Base-by-base conservation (phyloP, 53 echinoderm and acorn worm genomes). In the Echinarachnius parma region DNA sequence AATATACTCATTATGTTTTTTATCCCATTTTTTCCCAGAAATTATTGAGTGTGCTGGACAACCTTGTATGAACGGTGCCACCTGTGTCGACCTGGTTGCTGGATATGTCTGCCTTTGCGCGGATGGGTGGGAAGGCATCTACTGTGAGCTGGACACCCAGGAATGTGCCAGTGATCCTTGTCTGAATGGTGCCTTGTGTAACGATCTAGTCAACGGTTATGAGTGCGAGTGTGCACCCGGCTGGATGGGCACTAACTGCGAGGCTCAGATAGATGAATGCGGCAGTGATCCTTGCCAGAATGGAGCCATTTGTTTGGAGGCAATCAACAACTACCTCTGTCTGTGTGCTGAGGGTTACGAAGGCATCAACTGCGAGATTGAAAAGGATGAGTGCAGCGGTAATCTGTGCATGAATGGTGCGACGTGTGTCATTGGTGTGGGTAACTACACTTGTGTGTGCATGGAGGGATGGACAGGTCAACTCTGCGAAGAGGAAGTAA, bases 261-360 rank as follows among this genome's bases (percentile, higher is more conserved):
- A 68, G 21, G 24, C 59, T 82, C 79, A 75, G 21, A 60, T 86
- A 27, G 61, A 78, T 33, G 91, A 91, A 48, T 91, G 91, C 28
- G 21, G 28, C 15, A 78, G 78, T 27, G 77, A 76, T 46, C 91
- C 91, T 0, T 86, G 91, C 59, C 82, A 60, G 15, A 72, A 72
- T 57, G 69, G 75, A 5, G 78, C 87, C 5, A 60, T 27, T 0
- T 92, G 92, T 64, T 65, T 48, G 16, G 78, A 82, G 10, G 36
- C 62, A 0, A 66, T 44, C 28, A 53, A 57, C 46, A 58, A 61
- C 14, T 78, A 77, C 44, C 34, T 22, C 2, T 86, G 86, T 24
- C 56, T 59, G 1, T 86, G 86, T 25, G 5, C 30, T 16, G 18
- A 26, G n/a, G 86, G 86, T 2, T 86, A 66, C 61, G 60, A 47